Percentiles rank a stretch among this genome's conserved stretches.
Conservation (phyloP, 2,797 vertebrate species). For the Pipistrellus pygmaeus region DNA sequence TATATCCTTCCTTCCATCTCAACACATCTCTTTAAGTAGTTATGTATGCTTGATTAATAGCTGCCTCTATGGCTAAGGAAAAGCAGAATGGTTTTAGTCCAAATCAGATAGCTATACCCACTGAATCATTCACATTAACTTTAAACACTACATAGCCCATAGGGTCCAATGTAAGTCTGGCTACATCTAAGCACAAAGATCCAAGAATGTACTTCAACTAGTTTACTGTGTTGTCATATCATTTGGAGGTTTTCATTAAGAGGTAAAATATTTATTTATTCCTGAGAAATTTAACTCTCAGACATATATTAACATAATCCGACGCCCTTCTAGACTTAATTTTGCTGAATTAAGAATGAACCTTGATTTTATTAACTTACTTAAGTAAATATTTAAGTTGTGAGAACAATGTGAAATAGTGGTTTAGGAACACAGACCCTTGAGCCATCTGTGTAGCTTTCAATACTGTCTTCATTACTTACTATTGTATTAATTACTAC, state of each 20-base stretch:
- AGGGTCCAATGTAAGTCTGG: neutral
- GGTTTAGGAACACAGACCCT: neutral
- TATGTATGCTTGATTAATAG: slow-evolving; percentile 28
- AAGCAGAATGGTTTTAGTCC: neutral
- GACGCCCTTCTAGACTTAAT: neutral
- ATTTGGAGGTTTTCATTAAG: neutral
- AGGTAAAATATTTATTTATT: neutral
- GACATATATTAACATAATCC: neutral
- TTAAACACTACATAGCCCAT: neutral
- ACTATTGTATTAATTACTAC: neutral
- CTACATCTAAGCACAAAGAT: neutral
- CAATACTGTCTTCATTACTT: neutral
- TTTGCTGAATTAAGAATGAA: slow-evolving; percentile 25
- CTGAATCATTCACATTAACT: neutral
- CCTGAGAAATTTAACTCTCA: slow-evolving; percentile 11
- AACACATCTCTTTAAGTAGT: neutral
- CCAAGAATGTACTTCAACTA: neutral
- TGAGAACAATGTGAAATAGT: neutral
- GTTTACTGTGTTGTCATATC: neutral
- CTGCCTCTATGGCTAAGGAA: neutral
- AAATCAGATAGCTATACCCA: neutral
- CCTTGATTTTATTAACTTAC: neutral
- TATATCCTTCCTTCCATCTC: slow-evolving; percentile 7
- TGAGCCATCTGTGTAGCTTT: neutral
- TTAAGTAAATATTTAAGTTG: neutral